These are phyloP conservation scores for Drosophila algonquin DNA, from an alignment of 2,888 invertebrate genomes.

Conservation along the genomic window DNA sequence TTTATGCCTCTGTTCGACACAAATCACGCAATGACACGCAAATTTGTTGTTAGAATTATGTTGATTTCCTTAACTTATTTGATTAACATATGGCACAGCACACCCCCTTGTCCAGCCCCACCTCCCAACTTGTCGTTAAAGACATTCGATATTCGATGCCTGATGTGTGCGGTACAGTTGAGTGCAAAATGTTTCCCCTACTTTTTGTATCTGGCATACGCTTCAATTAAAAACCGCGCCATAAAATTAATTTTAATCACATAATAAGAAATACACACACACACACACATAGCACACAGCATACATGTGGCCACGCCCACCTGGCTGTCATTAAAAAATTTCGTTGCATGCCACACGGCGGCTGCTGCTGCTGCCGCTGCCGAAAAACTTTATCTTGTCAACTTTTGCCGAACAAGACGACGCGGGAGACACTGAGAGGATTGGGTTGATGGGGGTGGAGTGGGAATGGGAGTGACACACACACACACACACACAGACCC, in stretches of 20 bases:
- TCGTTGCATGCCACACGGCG: slow-evolving; percentile 64
- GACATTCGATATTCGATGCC: neutral
- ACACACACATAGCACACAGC: slow-evolving; percentile 1
- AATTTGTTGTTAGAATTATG: slow-evolving; percentile 69
- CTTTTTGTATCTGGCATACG: slow-evolving; percentile 50
- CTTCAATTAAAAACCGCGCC: slow-evolving; percentile 81
- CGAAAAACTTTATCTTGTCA: slow-evolving; percentile 79
- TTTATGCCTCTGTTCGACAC: slow-evolving; percentile 45
- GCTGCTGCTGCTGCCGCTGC: slow-evolving; percentile 10
- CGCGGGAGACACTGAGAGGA: neutral
- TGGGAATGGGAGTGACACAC: slow-evolving; percentile 10
- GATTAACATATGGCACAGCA: slow-evolving; percentile 23
- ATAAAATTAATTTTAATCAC: slow-evolving; percentile 81
- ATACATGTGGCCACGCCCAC: slow-evolving; percentile 40
- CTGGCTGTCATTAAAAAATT: slow-evolving; percentile 79
- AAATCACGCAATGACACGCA: slow-evolving; percentile 73
- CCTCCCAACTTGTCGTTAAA: neutral
- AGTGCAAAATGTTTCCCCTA: slow-evolving; percentile 29
- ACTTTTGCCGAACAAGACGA: slow-evolving; percentile 51
- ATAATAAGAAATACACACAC: slow-evolving; percentile 72
- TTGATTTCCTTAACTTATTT: slow-evolving; percentile 46
- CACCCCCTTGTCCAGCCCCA: neutral
- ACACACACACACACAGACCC: slow-evolving; percentile 6
- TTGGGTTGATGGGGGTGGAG: neutral
- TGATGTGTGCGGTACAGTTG: slow-evolving; percentile 45